A percentile compares a stretch with the other conserved stretches of the same genome.
Evolutionary conservation across 1,140 invertebrate genomes (phyloP).

Genomic region (Procambarus virginalis): DNA sequence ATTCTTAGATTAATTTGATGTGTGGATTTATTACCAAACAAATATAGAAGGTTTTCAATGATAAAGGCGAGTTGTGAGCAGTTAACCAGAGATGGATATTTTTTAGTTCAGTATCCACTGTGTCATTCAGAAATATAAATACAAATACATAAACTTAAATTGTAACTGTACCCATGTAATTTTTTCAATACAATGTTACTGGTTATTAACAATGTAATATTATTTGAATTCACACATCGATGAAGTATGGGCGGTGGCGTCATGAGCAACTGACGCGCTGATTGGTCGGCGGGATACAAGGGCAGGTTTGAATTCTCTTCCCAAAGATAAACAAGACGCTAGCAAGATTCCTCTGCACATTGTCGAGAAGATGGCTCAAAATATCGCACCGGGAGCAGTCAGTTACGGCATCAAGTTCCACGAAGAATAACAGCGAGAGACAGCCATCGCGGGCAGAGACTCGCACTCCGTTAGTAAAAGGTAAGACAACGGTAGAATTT

Average conservation of each 20-base stretch:
- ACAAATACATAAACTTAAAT: too few relatives aligned
- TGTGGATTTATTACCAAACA: too few relatives aligned
- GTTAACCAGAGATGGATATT: too few relatives aligned
- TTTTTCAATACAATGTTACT: too few relatives aligned
- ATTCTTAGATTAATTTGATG: too few relatives aligned
- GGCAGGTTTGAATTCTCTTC: constrained; percentile 47
- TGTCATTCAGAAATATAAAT: too few relatives aligned
- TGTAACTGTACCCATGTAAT: too few relatives aligned
- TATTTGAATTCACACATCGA: too few relatives aligned
- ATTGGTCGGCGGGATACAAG: constrained; percentile 14
- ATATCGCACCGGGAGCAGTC: constrained; percentile 38
- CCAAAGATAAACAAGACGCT: neutral
- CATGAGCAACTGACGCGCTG: neutral
- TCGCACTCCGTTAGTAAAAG: constrained; percentile 49
- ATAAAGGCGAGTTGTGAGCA: too few relatives aligned
- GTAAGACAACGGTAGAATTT: constrained; percentile 22
- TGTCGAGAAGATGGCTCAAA: constrained; percentile 36
- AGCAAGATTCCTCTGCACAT: neutral
- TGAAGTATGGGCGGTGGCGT: neutral
- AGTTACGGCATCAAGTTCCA: constrained; percentile 4
- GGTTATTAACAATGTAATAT: too few relatives aligned
- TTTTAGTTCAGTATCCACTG: too few relatives aligned
- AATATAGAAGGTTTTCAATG: too few relatives aligned
- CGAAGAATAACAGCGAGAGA: constrained; percentile 43
- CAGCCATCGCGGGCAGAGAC: constrained; percentile 48